These are phyloP conservation scores for Sibirionetta formosa DNA, from an alignment of 2,797 vertebrate species.

Conservation along the genomic window DNA sequence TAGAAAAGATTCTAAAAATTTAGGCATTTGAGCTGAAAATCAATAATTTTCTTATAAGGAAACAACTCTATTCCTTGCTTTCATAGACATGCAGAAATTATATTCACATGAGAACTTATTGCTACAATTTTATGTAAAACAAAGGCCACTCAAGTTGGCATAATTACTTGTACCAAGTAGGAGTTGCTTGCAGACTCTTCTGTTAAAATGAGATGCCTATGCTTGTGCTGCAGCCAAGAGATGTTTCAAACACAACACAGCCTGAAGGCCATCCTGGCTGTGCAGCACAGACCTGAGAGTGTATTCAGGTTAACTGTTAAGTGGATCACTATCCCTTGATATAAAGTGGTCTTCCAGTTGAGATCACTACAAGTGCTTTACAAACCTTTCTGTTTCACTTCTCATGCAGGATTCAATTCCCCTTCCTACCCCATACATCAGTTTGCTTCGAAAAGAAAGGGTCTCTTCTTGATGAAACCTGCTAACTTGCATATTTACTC, in stretches of 20 bases:
- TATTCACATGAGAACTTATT: neutral
- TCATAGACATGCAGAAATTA: neutral
- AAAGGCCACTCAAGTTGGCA: neutral
- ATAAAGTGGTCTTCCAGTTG: neutral
- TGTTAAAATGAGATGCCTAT: neutral
- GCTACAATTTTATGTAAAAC: neutral
- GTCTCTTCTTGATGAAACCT: neutral
- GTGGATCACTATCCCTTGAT: neutral
- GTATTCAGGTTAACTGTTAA: accelerated
- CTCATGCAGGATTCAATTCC: neutral
- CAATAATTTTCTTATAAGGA: neutral
- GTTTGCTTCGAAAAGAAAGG: neutral
- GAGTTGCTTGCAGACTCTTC: neutral
- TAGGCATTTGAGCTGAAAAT: neutral
- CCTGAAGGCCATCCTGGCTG: neutral
- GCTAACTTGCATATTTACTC: neutral
- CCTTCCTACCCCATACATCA: neutral
- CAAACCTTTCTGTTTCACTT: neutral
- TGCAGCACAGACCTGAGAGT: neutral
- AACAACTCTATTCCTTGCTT: neutral
- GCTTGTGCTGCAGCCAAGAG: neutral
- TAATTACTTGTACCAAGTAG: neutral
- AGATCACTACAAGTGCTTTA: neutral
- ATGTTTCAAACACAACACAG: neutral
- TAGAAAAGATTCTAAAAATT: neutral